Evolutionary conservation across 2,797 vertebrate species (phyloP).

Genomic region (Pristis pectinata): DNA sequence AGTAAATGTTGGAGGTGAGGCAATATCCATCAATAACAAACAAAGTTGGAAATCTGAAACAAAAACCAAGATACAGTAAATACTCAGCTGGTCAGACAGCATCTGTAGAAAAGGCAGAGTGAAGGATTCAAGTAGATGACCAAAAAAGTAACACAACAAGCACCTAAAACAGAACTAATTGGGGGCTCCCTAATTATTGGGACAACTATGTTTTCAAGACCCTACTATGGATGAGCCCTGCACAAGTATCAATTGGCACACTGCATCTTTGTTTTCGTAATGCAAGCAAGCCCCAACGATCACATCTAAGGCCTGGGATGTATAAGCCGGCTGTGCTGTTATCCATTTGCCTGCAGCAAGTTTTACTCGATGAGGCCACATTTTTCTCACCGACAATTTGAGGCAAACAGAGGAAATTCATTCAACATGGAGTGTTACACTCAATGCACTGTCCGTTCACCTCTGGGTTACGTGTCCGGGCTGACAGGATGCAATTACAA

Average conservation of each 20-base stretch:
- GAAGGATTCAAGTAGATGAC: no score
- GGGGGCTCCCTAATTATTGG: not conserved
- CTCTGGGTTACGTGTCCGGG: not conserved
- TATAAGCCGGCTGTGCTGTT: not conserved
- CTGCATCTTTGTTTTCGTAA: not conserved
- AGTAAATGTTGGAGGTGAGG: no score
- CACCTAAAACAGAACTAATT: not conserved
- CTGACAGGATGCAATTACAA: not conserved
- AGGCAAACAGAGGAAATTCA: not conserved
- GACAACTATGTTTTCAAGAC: not conserved
- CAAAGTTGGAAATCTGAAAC: no score
- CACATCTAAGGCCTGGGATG: not conserved
- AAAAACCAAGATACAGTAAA: no score
- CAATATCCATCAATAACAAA: no score
- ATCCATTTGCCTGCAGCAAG: not conserved
- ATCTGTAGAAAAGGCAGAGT: no score
- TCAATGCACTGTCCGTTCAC: not conserved
- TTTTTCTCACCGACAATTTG: not conserved
- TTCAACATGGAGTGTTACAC: not conserved
- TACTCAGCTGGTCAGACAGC: no score
- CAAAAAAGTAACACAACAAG: not conserved
- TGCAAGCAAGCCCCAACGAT: not conserved
- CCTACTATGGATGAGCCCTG: not conserved
- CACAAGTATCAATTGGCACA: not conserved
- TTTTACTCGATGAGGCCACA: not conserved